These are phyloP conservation scores for Botrylloides violaceus DNA, from an alignment of 23 tunicate species.

Conservation along the genomic window DNA sequence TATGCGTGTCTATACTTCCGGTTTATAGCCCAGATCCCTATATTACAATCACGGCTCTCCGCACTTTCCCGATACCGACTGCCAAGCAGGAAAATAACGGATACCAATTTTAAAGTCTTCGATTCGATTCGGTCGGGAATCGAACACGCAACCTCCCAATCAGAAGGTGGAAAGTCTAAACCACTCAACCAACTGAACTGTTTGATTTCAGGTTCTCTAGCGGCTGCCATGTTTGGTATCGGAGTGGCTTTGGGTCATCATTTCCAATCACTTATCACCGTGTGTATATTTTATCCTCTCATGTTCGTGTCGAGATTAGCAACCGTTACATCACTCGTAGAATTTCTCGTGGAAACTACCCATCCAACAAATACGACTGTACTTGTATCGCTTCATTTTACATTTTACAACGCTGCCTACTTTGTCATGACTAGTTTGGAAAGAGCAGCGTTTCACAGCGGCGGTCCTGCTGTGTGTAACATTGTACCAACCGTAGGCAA, in stretches of 20 bases:
- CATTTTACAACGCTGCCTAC: neutral
- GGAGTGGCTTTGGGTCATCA: slow-evolving; percentile 1
- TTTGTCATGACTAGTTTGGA: neutral
- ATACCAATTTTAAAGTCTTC: too few relatives aligned
- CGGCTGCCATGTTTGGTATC: neutral
- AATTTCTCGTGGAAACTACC: slow-evolving; percentile 9
- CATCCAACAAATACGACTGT: neutral
- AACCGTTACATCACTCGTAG: neutral
- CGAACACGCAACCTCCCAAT: too few relatives aligned
- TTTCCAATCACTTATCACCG: neutral
- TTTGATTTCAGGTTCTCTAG: neutral
- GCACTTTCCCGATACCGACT: too few relatives aligned
- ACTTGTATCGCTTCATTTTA: neutral
- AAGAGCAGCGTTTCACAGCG: neutral
- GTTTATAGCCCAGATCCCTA: too few relatives aligned
- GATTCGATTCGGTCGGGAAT: too few relatives aligned
- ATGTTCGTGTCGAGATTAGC: neutral
- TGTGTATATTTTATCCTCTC: slow-evolving; percentile 2
- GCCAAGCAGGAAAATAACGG: too few relatives aligned
- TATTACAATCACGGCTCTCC: too few relatives aligned
- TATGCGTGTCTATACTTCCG: too few relatives aligned
- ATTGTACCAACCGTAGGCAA: neutral
- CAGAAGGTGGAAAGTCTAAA: too few relatives aligned
- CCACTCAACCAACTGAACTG: neutral
- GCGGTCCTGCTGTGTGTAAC: neutral